Conservation (phyloP, 2,113 vertebrate genomes). For the Camelus dromedarius region DNA sequence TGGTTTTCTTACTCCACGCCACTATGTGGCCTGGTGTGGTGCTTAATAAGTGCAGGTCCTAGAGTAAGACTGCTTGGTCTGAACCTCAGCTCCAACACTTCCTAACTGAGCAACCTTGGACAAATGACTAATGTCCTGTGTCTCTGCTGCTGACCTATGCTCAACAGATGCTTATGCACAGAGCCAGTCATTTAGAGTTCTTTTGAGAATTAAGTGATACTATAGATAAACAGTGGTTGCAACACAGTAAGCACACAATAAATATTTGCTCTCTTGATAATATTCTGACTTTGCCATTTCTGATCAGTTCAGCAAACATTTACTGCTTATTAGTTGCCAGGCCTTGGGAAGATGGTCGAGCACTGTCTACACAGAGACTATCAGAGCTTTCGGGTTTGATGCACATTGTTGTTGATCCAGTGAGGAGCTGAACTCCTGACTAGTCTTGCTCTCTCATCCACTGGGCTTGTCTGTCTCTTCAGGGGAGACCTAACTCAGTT, state of each 20-base stretch:
- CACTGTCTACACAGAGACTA: background rate
- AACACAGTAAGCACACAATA: background rate
- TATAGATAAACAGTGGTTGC: background rate
- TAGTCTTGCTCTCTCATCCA: background rate
- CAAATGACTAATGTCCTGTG: background rate
- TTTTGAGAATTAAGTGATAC: conserved; percentile 1
- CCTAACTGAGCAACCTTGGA: background rate
- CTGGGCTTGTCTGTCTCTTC: background rate
- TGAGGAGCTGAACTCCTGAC: background rate
- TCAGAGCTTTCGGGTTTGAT: background rate
- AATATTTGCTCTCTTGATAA: conserved; percentile 18
- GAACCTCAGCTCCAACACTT: background rate
- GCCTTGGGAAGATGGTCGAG: rapidly evolving
- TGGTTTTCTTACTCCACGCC: background rate
- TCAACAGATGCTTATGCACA: background rate
- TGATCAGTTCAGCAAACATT: background rate
- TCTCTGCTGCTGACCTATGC: background rate
- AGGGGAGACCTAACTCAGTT: background rate
- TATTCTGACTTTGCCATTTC: background rate
- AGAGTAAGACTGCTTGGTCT: background rate
- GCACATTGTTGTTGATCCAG: background rate
- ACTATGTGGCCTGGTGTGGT: background rate
- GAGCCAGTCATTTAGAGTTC: background rate
- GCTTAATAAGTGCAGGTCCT: background rate
- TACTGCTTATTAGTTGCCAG: background rate